Base-by-base conservation (phyloP, 1,140 invertebrate genomes). In the Thaumatotibia leucotreta region DNA sequence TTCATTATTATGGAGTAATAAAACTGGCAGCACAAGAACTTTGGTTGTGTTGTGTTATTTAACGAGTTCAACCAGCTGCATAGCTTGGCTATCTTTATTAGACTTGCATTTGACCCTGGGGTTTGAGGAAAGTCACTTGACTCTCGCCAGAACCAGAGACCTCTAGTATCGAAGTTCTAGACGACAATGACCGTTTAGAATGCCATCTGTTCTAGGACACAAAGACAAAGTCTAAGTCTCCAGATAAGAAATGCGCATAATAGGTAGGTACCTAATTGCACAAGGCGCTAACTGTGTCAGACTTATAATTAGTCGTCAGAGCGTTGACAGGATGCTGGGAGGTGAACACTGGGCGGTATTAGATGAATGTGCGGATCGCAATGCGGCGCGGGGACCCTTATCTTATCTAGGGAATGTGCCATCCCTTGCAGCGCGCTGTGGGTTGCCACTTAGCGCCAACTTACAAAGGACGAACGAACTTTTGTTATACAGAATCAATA, bases 1-100 rank as follows among this genome's bases (percentile, higher is more conserved):
- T 88, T 88, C 87, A 89, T 89, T 86, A 83, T 82, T 80, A 83
- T 77, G 69, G 65, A 82, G 80, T 76, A 79, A 86, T 89, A 88
- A 89, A 89, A 83, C 76, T 70, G 73, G 72, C 69, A 72, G 75
- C 69, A 89, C 83, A 89, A 86, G 69, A 78, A 74, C 65, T 45
- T 50, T 77, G 87, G 82, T 88, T 89, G 85, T 89, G 72, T 88
- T 88, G 84, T 88, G 72, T 75, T 67, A 67, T 83, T 89, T 89
- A 84, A 89, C 82, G 87, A 86, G 77, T 77, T 74, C 69, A 69
- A 68, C 70, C 87, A 89, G 85, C 82, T 88, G 87, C 85, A 86
- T 76, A 74, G 73, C 79, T 83, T 72, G 67, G 74, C 81, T 89
- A 89, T 88, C 87, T 88, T 88, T 86, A 87, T 88, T 85, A 79